Evolutionary conservation across 64 coral and sea anemone genomes (phyloP).

Genomic region (Actinia equina): DNA sequence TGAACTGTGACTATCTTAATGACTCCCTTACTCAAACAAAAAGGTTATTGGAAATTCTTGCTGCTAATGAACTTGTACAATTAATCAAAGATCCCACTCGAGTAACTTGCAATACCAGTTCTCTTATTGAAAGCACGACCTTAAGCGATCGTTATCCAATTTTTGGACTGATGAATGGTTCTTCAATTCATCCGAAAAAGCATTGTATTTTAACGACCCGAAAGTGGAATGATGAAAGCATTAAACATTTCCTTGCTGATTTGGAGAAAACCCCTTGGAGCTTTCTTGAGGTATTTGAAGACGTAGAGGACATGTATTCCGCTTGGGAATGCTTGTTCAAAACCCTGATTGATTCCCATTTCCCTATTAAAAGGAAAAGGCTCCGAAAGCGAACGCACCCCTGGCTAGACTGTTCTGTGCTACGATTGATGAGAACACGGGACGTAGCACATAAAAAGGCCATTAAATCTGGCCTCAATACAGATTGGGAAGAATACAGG

Average conservation of each 20-base stretch:
- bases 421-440: constrained; percentile 28
- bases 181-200: neutral
- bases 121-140: neutral
- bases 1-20: no score
- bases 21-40: no score
- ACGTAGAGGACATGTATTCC: constrained; percentile 3
- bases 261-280: constrained; percentile 1
- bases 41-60: no score
- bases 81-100: neutral
- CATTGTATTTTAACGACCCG: neutral
- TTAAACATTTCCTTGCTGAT: neutral
- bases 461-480: constrained; percentile 8
- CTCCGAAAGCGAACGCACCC: constrained; percentile 21
- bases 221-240: neutral
- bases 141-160: neutral
- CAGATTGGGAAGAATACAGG: constrained; percentile 39
- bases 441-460: constrained; percentile 50
- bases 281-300: neutral
- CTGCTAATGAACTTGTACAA: neutral
- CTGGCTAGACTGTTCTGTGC: constrained; percentile 19
- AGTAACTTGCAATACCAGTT: neutral
- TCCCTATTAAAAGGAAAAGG: constrained; percentile 13
- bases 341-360: constrained; percentile 2
- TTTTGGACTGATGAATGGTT: neutral
- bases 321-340: constrained; percentile 13